These are phyloP conservation scores for Channa striata DNA, from an alignment of 2,797 vertebrate species.

Conservation along the genomic window DNA sequence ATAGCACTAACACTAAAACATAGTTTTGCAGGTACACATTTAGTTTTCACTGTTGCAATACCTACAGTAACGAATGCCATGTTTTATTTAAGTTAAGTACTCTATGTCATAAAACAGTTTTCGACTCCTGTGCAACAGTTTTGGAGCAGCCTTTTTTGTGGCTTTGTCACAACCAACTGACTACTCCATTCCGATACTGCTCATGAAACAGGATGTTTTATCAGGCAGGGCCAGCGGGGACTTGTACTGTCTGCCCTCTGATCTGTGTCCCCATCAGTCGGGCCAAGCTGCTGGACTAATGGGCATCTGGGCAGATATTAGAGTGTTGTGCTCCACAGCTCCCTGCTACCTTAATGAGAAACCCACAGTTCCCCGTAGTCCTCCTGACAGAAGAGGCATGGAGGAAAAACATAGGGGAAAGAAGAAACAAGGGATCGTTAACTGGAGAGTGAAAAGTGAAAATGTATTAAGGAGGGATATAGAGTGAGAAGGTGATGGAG, in stretches of 20 bases:
- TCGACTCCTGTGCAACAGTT: conserved; percentile 18
- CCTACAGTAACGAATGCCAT: conserved; percentile 2
- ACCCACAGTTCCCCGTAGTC: conserved; percentile 59
- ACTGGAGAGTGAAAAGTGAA: conserved; percentile 39
- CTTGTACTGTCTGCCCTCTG: conserved; percentile 75
- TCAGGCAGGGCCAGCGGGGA: conserved; percentile 66
- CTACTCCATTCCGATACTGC: conserved; percentile 41
- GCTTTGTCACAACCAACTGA: conserved; percentile 51
- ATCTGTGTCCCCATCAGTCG: conserved; percentile 75
- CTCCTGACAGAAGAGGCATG: conserved; percentile 48
- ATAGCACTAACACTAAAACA: not conserved
- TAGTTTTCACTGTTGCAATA: conserved; percentile 1
- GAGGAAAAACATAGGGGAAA: conserved; percentile 28
- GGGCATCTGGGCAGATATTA: conserved; percentile 80
- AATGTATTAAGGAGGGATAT: conserved; percentile 1
- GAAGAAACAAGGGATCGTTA: conserved; percentile 31
- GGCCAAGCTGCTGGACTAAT: conserved; percentile 77
- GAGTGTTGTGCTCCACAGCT: conserved; percentile 55
- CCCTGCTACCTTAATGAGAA: conserved; percentile 71
- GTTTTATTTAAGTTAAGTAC: conserved; percentile 13
- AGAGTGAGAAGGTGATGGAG: conserved; percentile 10
- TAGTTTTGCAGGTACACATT: conserved; percentile 9
- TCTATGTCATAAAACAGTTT: conserved; percentile 33
- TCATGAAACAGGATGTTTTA: conserved; percentile 75
- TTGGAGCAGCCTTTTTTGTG: conserved; percentile 31